Conservation (phyloP, 2,888 invertebrate genomes). For the Hydropsyche betteni region DNA sequence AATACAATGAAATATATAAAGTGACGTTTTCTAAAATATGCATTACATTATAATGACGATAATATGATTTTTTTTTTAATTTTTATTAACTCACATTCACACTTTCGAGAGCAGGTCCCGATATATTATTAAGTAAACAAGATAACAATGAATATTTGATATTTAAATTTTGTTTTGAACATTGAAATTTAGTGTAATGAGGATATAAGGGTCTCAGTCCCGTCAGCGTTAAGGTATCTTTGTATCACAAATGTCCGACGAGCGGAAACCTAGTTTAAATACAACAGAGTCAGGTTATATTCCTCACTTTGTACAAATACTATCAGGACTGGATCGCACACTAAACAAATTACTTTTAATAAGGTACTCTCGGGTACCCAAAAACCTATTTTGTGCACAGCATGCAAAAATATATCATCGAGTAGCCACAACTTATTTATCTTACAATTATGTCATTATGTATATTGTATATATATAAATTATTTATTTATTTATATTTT, state of each 20-base stretch:
- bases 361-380: constrained; percentile 17
- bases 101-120: constrained; percentile 16
- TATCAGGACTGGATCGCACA: constrained; percentile 30
- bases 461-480: constrained; percentile 42
- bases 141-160: not conserved
- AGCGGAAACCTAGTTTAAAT: constrained; percentile 9
- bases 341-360: constrained; percentile 19
- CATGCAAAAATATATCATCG: constrained; percentile 51
- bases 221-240: constrained; percentile 4
- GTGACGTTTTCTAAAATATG: constrained; percentile 5
- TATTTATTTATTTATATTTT: constrained; percentile 41
- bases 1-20: constrained; percentile 37
- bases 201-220: constrained; percentile 30
- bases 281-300: not conserved
- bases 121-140: not conserved
- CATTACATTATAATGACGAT: not conserved
- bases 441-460: constrained; percentile 49
- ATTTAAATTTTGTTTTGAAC: constrained; percentile 22
- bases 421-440: constrained; percentile 49
- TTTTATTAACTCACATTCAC: not conserved
- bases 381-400: constrained; percentile 44
- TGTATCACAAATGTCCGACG: constrained; percentile 14
- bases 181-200: constrained; percentile 31
- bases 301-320: constrained; percentile 15
- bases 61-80: not conserved